Evolutionary conservation across 2,888 invertebrate species (phyloP), one percentile per base, ranked within the genome.

Genomic region (Clanis bilineata): DNA sequence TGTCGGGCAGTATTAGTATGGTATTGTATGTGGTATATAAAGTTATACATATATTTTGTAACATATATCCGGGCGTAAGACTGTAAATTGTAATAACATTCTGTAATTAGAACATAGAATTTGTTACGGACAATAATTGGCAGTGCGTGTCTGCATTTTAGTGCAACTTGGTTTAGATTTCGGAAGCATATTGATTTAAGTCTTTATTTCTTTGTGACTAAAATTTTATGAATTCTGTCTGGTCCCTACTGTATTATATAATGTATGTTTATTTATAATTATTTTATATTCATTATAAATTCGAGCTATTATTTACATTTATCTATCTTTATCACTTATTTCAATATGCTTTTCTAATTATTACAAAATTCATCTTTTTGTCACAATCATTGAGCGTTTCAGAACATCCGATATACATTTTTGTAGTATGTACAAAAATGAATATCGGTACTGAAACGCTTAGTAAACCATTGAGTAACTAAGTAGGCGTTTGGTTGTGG

Each of bases 71-170:
- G 82, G 87, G 82, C 83, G 83, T 79, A 78, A 83, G 79, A 77
- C 73, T 88, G 86, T 86, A 86, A 84, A 82, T 79, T 82, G 80
- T 86, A 77, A 81, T 77, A 77, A 77, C 68, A 74, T 71, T 61
- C 71, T 79, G 77, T 83, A 80, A 72, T 76, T 67, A 83, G 81
- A 87, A 83, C 78, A 77, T 86, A 82, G 83, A 72, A 65, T 75
- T 82, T 80, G 79, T 82, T 76, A 72, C 67, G 67, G 72, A 83
- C 77, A 80, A 83, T 77, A 76, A 85, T 88, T 89, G 89, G 91
- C 91, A 91, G 90, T 92, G 89, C 89, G 92, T 93, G 93, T 93
- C 92, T 93, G 93, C 93, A 93, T 93, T 88, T 92, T 93, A 92
- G 93, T 92, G 93, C 93, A 93, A 92, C 80, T 90, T 87, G 86